Evolutionary conservation across 2,113 vertebrate species (phyloP).

Genomic region (Tretioscincus oriximinensis): DNA sequence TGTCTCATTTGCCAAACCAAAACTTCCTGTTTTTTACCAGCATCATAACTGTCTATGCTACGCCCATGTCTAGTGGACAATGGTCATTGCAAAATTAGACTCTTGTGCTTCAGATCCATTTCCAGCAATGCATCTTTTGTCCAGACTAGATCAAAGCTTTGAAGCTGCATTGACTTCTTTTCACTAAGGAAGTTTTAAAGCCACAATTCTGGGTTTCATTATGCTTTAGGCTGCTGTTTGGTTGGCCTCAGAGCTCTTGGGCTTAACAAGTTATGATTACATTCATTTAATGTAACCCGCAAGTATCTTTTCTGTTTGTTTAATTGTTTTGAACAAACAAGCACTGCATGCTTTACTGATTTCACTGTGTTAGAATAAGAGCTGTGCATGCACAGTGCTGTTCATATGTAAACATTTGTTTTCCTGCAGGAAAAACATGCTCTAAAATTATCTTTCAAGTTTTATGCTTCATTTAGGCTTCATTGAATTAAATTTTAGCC

Average conservation of each 20-base stretch:
- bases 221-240: constrained; percentile 31
- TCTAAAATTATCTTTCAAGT: constrained; percentile 20
- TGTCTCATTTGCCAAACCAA: constrained; percentile 54
- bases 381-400: background rate
- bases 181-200: constrained; percentile 44
- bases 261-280: constrained; percentile 27
- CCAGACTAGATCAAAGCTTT: constrained; percentile 35
- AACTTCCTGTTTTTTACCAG: constrained; percentile 53
- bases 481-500: constrained; percentile 13
- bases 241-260: constrained; percentile 26
- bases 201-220: constrained; percentile 36
- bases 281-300: constrained; percentile 32
- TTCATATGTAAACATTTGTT: constrained; percentile 18
- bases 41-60: constrained; percentile 47
- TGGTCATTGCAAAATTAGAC: constrained; percentile 46
- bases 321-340: constrained; percentile 22
- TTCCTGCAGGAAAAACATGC: background rate
- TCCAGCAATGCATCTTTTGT: constrained; percentile 25
- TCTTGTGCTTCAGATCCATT: constrained; percentile 26
- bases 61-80: constrained; percentile 48
- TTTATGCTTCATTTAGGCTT: constrained; percentile 9
- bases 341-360: constrained; percentile 17
- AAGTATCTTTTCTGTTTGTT: constrained; percentile 17
- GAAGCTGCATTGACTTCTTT: constrained; percentile 30
- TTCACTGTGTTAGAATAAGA: constrained; percentile 25